phyloP scores from a whole-genome alignment of 2,888 invertebrate genomes.

The Clostera curtula region DNA sequence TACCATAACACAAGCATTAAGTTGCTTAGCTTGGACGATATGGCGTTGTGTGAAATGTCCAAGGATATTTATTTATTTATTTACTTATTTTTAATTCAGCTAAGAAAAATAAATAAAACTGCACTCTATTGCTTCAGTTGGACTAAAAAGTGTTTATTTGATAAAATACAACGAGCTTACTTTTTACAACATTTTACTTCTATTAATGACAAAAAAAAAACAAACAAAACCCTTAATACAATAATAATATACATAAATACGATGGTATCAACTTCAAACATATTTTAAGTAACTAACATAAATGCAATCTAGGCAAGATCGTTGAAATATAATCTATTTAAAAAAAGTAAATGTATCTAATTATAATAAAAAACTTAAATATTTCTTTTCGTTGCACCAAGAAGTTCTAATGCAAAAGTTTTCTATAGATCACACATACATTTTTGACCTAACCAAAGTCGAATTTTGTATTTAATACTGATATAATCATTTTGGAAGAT shows the following conservation, averaged over 20 bases:
- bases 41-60: too few relatives aligned
- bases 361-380: constrained; percentile 41
- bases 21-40: too few relatives aligned
- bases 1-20: too few relatives aligned
- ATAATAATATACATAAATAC: constrained; percentile 74
- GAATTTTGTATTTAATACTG: constrained; percentile 75
- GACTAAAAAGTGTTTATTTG: constrained; percentile 76
- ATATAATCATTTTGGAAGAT: constrained; percentile 70
- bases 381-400: constrained; percentile 57
- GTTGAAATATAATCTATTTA: constrained; percentile 57
- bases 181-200: constrained; percentile 76
- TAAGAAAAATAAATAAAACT: constrained; percentile 55
- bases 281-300: constrained; percentile 66
- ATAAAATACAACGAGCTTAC: constrained; percentile 76
- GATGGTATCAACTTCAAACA: constrained; percentile 73
- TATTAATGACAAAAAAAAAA: constrained; percentile 73
- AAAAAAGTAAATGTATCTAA: constrained; percentile 38
- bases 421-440: constrained; percentile 71
- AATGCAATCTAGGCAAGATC: constrained; percentile 74
- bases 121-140: constrained; percentile 69
- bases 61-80: too few relatives aligned
- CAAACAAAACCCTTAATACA: constrained; percentile 72
- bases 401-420: constrained; percentile 60
- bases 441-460: constrained; percentile 72
- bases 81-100: too few relatives aligned